Evolutionary conservation across 35 echinoderm and acorn worm species (phyloP).

Genomic region (Lytechinus pictus): DNA sequence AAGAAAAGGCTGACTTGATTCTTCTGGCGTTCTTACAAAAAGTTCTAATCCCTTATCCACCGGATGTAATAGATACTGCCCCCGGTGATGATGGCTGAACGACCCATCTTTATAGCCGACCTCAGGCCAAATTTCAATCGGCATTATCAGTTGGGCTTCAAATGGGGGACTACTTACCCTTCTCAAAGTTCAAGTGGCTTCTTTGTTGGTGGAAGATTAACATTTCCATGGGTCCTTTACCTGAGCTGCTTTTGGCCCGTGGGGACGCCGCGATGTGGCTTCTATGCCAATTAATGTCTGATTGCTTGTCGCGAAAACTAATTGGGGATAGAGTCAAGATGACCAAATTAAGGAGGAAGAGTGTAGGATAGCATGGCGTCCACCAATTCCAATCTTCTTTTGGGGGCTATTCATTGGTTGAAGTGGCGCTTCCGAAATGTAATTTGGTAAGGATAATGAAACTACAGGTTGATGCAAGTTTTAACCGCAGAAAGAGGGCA

Average conservation of each 20-base stretch:
- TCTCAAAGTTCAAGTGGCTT: not conserved
- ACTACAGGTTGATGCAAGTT: not conserved
- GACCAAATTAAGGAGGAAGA: not conserved
- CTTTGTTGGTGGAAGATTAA: not conserved
- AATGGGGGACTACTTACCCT: not conserved
- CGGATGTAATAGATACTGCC: constrained; percentile 9
- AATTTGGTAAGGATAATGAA: not conserved
- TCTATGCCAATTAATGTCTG: not conserved
- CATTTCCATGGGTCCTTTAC: not conserved
- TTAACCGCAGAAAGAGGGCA: not conserved
- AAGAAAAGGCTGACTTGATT: too few relatives aligned
- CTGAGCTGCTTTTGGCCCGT: not conserved
- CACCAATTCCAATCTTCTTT: not conserved
- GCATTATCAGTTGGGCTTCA: not conserved
- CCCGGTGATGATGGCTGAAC: not conserved
- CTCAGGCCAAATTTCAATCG: not conserved
- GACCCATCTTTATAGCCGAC: not conserved
- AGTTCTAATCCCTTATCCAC: not conserved
- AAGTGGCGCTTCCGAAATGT: not conserved
- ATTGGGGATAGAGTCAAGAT: not conserved
- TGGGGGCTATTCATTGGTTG: not conserved
- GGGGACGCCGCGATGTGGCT: not conserved
- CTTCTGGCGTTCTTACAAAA: too few relatives aligned
- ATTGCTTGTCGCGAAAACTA: not conserved
- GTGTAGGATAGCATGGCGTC: not conserved